Base-by-base conservation (phyloP, 1,140 invertebrate species). In the Heliconius himera region DNA sequence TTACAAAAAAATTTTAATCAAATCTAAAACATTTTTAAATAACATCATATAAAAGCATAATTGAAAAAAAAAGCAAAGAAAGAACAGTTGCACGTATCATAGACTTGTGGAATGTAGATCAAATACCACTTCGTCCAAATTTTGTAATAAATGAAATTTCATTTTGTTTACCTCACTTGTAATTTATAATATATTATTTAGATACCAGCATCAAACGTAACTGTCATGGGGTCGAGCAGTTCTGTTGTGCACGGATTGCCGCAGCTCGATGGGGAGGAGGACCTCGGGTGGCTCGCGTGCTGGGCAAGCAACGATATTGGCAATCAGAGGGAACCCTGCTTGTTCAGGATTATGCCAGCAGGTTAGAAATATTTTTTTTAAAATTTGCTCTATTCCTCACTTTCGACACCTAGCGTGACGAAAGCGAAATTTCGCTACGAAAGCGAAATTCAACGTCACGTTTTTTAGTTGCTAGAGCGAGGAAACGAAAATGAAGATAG, bases 301-400 rank as follows among this genome's bases (percentile, higher is more conserved):
- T 98, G 97, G 97, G 98, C 97, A 1, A 96, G 96, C 85, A 98
- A 98, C 94, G 96, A 95, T 81, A 96, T 98, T 13, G 98, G 98
- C 71, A 96, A 96, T 85, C 98, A 98, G 93, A 95, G 95, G 80
- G 95, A 95, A 82, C 98, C 98, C 8, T 98, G 98, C 89, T 93
- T 97, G 74, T 98, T 98, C 91, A 96, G 97, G 90, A 96, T 98
- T 73, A 93, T 97, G 81, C 97, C 97, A 82, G 97, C 97, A 85
- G 97, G 98, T 98, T 95, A 96, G 96, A 60, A 60, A n/a, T 9
- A 22, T 22, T 60, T 36, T 60, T 36, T 36, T 36, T 6, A 36
- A 33, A 36, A 36, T 36, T 36, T 36, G 33, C 33, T 36, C 33
- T 6, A 36, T 8, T 36, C 33, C 33, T 6, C 33, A 36, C 6